Evolutionary conservation across 2,113 vertebrate species (phyloP), one percentile per base, ranked within the genome.

Genomic region (Phalacrocorax pelagicus): DNA sequence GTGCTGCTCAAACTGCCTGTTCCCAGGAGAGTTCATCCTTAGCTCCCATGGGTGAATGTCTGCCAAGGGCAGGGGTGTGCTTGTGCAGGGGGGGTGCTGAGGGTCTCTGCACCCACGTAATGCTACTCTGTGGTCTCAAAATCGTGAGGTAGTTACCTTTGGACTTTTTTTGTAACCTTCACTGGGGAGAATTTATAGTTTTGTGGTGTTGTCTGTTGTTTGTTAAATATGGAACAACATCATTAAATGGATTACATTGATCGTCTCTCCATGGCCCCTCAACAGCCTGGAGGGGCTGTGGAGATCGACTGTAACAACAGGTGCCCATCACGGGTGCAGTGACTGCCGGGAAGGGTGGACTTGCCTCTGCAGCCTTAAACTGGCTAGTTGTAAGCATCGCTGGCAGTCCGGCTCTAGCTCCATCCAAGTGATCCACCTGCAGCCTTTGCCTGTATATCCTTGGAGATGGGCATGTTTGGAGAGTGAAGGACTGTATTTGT

Each of bases 291-390:
- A 4, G 72, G 54, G 73, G 19, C 27, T 21, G 46, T 14, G 30
- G 59, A 29, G 16, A 15, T 8, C 62, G 90, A 1, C 12, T 13
- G 27, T 54, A 6, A 23, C 46, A 47, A 10, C 11, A 21, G 63
- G 49, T 15, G 2, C 11, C 44, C 5, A 0, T 6, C 0, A 8
- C 0, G 6, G 70, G 38, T 32, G 30, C 65, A 16, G 77, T 0
- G 8, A 1, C 20, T 36, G 57, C 46, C 0, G 30, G 8, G 11
- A 7, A 7, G 61, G 40, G 19, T 11, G 59, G 38, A n/a, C 40
- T 89, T 3, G 1, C n/a, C 42, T 17, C 70, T 27, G 72, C 69
- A 46, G 23, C 29, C 26, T 29, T 12, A 3, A 7, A 3, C 36
- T 3, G 1, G 21, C 34, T n/a, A 21, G 23, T 10, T 12, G 42